Evolutionary conservation across 2,113 vertebrate species (phyloP), one percentile per base, ranked within the genome.

Genomic region (Passer montanus): DNA sequence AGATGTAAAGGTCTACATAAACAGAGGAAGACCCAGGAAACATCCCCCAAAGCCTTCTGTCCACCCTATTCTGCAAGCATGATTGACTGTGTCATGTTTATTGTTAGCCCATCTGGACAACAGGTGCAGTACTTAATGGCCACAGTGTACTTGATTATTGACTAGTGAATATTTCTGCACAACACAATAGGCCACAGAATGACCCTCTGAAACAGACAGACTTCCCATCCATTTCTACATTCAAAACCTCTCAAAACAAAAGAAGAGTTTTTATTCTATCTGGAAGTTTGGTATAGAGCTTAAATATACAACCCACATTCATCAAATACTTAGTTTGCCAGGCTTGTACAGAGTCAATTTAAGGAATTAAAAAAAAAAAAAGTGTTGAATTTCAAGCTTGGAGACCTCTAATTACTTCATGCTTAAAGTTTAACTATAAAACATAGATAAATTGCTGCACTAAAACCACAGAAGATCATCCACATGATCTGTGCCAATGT

Each of bases 401-500:
- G 96, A 86, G 94, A 93, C 90, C 83, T 98, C 93, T 97, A 97
- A 98, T 96, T 98, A 97, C 94, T 83, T 93, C n/a, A 37, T 94
- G 89, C 79, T 97, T 96, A 95, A 97, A 97, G 76, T 97, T 97
- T 97, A 98, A 97, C 96, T 97, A 97, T 86, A 95, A 98, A 98
- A 97, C 3, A 7, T 89, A 96, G 95, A 98, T 93, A 97, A 97
- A 97, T 76, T 95, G 92, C 94, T 92, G 90, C 76, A 96, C 77
- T 97, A 97, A 98, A 98, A 93, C 72, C 90, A 94, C 47, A 92
- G 93, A 96, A 92, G 90, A 97, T 94, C 82, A 84, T 95, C 82
- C 47, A 97, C 85, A 64, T 28, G 53, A 96, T 96, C 96, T 96
- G 91, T 96, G 86, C 83, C 93, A 81, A 75, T 27, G 68, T 92